Conservation (phyloP, 2,888 invertebrate species). For the Sisyra nigra region DNA sequence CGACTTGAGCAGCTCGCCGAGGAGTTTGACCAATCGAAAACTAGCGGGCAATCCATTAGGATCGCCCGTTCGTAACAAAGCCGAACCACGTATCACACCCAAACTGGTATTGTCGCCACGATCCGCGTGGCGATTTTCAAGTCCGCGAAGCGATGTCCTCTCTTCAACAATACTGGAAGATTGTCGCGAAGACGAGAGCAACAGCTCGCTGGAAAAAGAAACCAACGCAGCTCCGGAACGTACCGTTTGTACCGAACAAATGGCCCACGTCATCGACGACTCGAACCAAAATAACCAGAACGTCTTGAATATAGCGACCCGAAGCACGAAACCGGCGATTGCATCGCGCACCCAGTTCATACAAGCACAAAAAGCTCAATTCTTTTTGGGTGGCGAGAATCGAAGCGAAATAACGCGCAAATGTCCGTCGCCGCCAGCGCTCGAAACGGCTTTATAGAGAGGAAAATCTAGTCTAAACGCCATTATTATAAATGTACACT, state of each 20-base stretch:
- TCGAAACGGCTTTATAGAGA: conserved; percentile 40
- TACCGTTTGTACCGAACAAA: background rate
- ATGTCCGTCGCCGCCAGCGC: conserved; percentile 31
- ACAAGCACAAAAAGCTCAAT: conserved; percentile 44
- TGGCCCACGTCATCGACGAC: background rate
- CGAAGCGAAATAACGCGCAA: conserved; percentile 8
- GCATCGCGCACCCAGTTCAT: conserved; percentile 32
- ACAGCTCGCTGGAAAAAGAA: conserved; percentile 21
- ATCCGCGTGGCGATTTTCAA: conserved; percentile 56
- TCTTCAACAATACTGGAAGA: conserved; percentile 78
- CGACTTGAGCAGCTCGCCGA: conserved; percentile 53
- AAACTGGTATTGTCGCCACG: conserved; percentile 49
- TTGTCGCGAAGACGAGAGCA: conserved; percentile 61
- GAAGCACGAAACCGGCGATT: conserved; percentile 9
- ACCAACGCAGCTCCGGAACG: background rate
- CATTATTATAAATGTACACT: background rate
- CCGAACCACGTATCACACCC: conserved; percentile 23
- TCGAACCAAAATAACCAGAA: background rate
- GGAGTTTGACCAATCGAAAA: conserved; percentile 48
- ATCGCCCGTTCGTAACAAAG: conserved; percentile 22
- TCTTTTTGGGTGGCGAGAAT: conserved; percentile 23
- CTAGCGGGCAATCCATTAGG: conserved; percentile 35
- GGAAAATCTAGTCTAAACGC: background rate
- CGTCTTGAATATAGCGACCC: background rate
- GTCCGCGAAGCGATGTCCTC: conserved; percentile 65